A percentile compares a stretch with the other conserved stretches of the same genome.
These are phyloP conservation scores for Falco biarmicus DNA, from an alignment of 2,797 vertebrate genomes.

Conservation along the genomic window DNA sequence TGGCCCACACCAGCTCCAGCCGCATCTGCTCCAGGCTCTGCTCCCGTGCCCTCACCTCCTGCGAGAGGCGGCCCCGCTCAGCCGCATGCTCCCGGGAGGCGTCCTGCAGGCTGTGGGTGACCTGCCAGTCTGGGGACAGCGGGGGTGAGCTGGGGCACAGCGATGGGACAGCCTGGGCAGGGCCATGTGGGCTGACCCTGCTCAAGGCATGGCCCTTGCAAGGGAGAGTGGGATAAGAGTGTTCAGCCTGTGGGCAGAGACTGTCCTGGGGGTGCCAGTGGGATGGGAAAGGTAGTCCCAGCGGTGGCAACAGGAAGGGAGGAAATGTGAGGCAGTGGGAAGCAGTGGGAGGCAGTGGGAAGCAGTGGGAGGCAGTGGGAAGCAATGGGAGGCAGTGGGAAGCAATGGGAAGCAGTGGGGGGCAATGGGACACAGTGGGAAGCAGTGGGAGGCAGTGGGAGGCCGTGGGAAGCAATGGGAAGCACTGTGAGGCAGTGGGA, in stretches of 20 bases:
- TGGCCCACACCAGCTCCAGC: neutral
- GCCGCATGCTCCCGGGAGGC: neutral
- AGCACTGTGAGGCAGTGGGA: too few relatives aligned
- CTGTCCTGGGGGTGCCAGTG: neutral
- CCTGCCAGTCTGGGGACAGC: slow-evolving; percentile 40
- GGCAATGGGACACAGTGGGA: too few relatives aligned
- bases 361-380: too few relatives aligned
- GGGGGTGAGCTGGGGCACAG: neutral
- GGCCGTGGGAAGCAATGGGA: too few relatives aligned
- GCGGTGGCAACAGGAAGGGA: neutral
- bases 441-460: too few relatives aligned
- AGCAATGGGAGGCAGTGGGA: too few relatives aligned
- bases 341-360: too few relatives aligned
- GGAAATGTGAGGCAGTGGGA: neutral
- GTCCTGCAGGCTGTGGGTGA: neutral
- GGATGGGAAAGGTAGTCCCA: neutral
- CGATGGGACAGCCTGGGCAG: too few relatives aligned
- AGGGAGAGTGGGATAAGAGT: neutral
- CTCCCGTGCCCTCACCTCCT: neutral
- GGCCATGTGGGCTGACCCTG: neutral
- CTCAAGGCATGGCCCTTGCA: neutral
- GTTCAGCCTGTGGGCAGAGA: neutral
- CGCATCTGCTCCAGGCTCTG: slow-evolving; percentile 18
- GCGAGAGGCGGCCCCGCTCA: slow-evolving; percentile 48
- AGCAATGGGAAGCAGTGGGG: too few relatives aligned